Base-by-base conservation (phyloP, 2,888 invertebrate genomes). In the Acheta domesticus region DNA sequence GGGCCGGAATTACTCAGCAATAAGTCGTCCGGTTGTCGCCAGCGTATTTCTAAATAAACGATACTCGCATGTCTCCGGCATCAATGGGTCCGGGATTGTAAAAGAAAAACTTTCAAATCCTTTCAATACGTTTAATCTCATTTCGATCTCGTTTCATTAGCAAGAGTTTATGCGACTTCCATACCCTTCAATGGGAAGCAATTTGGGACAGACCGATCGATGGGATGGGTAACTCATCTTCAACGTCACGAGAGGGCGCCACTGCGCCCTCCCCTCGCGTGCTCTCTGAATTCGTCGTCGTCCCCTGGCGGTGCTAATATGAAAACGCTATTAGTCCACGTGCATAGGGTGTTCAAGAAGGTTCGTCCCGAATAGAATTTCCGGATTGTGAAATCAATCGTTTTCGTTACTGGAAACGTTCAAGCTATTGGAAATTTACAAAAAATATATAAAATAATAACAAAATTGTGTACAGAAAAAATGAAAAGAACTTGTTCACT, bases 101-200 rank as follows among this genome's bases (percentile, higher is more conserved):
- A 62, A 62, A 62, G 62, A 62, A 62, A 62, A 62, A 62, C 62
- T 62, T 62, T 62, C 62, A 62, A n/a, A 62, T 62, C 62, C 62
- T 14, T 62, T 62, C 16, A 62, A 62, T 62, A n/a, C 62, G 62
- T 62, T 62, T 62, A 14, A 62, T 62, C n/a, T 62, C 14, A 62
- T 62, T 62, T 62, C 62, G 14, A 62, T 62, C n/a, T 62, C 62
- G 62, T 62, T 62, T 62, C 62, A 62, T 62, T 62, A 62, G 62
- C 62, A 14, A 62, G 62, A 62, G 62, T 62, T 62, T 62, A 62
- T n/a, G 62, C 62, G 62, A 62, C 62, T 14, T 62, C 36, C 36
- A 36, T 36, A 8, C 8, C 62, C 62, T 62, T 62, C 62, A 62
- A 62, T 62, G 62, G 62, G 62, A 62, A 62, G 62, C 62, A 62